Evolutionary conservation across 2,888 invertebrate genomes (phyloP).

Genomic region (Aradus depressus): DNA sequence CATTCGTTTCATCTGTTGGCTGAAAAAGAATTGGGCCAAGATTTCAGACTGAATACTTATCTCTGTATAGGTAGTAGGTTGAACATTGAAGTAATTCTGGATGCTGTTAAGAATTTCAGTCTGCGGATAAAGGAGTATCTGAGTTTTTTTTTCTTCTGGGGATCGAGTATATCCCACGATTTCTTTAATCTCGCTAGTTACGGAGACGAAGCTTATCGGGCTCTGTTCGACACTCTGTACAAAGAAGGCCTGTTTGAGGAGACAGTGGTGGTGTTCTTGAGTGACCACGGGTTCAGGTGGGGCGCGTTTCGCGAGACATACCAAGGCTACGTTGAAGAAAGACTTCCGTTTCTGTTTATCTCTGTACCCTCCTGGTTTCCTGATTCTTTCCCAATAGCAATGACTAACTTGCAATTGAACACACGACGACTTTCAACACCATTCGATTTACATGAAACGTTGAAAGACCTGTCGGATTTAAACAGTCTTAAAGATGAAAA

Average conservation of each 20-base stretch:
- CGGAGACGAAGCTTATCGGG: slow-evolving; percentile 54
- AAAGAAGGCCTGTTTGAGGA: slow-evolving; percentile 47
- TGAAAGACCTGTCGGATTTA: slow-evolving; percentile 54
- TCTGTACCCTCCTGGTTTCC: slow-evolving; percentile 62
- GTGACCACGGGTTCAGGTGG: slow-evolving; percentile 86
- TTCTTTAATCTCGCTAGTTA: slow-evolving; percentile 63
- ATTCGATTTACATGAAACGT: slow-evolving; percentile 71
- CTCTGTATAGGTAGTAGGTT: slow-evolving; percentile 60
- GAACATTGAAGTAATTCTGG: slow-evolving; percentile 57
- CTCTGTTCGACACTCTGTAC: slow-evolving; percentile 47
- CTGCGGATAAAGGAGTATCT: slow-evolving; percentile 45
- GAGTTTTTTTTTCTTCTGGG: slow-evolving; percentile 77
- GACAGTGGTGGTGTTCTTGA: slow-evolving; percentile 59
- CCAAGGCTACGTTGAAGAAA: slow-evolving; percentile 77
- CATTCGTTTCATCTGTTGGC: slow-evolving; percentile 60
- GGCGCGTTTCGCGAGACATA: slow-evolving; percentile 71
- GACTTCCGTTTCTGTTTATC: slow-evolving; percentile 64
- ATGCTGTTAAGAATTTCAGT: slow-evolving; percentile 56
- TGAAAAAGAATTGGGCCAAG: slow-evolving; percentile 54
- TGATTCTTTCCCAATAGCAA: slow-evolving; percentile 47
- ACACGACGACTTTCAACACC: slow-evolving; percentile 64
- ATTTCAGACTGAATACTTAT: slow-evolving; percentile 50
- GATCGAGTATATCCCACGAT: slow-evolving; percentile 73
- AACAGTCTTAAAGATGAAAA: slow-evolving; percentile 38
- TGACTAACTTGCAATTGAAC: slow-evolving; percentile 54